Evolutionary conservation across 37 sponge, comb jelly and placozoan genomes (phyloP), one percentile per base, ranked within the genome.

Genomic region (Hormiphora californensis): DNA sequence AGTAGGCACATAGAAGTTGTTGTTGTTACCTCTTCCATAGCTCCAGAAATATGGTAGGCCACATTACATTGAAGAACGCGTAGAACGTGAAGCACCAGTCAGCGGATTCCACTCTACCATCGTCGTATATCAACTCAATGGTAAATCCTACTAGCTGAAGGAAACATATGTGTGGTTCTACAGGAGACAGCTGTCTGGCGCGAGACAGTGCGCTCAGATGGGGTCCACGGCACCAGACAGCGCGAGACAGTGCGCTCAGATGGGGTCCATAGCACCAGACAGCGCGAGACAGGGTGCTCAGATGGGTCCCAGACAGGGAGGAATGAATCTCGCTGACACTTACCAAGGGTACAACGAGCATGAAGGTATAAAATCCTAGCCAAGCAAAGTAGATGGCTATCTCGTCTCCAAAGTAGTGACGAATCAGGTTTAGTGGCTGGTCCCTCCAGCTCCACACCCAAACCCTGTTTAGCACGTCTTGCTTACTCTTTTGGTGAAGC

Each of bases 321-420:
- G n/a, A n/a, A n/a, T n/a, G n/a, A n/a, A n/a, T n/a, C n/a, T n/a
- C n/a, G n/a, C n/a, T n/a, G n/a, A n/a, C n/a, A n/a, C 21, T 65
- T 65, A 65, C 67, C 67, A 65, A 65, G 37, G 67, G 67, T 3
- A 65, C 67, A 7, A 65, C 37, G 21, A 65, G 36, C 12, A 65
- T 65, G 37, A 28, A 65, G 17, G 85, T 85, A 19, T 85, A 85
- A 19, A 33, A 85, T 22, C 85, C 85, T 7, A 85, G 54, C 85
- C 85, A 85, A 51, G 54, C 85, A n/a, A 85, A 85, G 85, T 85
- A 85, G 8, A 85, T 49, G 53, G 85, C 85, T 4, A 85, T 85
- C 54, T 85, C 54, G 54, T 54, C 85, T 33, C 85, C 85, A 49
- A 85, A 85, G 53, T 85, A 85, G 85, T 49, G 54, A 5, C 85